Evolutionary conservation across 1,140 invertebrate species (phyloP).

Genomic region (Pinna nobilis): DNA sequence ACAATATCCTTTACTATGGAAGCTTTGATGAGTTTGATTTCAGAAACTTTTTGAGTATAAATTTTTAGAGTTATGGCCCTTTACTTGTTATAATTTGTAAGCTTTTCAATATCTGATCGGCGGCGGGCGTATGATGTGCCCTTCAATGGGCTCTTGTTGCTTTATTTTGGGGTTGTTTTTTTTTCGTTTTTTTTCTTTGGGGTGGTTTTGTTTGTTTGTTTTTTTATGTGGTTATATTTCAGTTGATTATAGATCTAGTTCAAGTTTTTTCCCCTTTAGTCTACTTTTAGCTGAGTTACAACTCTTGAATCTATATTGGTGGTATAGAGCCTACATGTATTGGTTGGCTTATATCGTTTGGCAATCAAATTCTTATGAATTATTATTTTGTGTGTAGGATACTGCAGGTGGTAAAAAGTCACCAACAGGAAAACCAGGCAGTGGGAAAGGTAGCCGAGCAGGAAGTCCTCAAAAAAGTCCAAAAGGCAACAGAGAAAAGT

Average conservation of each 20-base stretch:
- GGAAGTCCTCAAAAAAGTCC: conserved; percentile 19
- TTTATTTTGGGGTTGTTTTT: too few relatives aligned
- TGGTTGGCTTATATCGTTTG: neutral
- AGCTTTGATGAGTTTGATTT: too few relatives aligned
- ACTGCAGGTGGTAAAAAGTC: conserved; percentile 23
- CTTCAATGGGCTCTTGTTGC: too few relatives aligned
- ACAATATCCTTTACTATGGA: neutral
- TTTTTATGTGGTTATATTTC: neutral
- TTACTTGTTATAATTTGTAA: too few relatives aligned
- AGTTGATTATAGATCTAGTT: too few relatives aligned
- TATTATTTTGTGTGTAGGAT: neutral
- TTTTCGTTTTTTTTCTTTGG: neutral
- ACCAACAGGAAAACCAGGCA: conserved; percentile 14
- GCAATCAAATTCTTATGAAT: neutral
- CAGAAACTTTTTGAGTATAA: too few relatives aligned
- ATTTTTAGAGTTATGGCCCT: too few relatives aligned
- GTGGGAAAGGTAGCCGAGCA: conserved; percentile 7
- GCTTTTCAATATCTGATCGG: too few relatives aligned
- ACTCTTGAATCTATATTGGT: too few relatives aligned
- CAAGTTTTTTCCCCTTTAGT: too few relatives aligned
- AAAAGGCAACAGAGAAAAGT: conserved; percentile 9
- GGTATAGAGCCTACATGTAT: neutral
- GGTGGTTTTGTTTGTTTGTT: neutral
- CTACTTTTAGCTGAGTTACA: too few relatives aligned
- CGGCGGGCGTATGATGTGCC: too few relatives aligned